Evolutionary conservation across 2,113 vertebrate species (phyloP), one percentile per base, ranked within the genome.

Genomic region (Menidia beryllina): DNA sequence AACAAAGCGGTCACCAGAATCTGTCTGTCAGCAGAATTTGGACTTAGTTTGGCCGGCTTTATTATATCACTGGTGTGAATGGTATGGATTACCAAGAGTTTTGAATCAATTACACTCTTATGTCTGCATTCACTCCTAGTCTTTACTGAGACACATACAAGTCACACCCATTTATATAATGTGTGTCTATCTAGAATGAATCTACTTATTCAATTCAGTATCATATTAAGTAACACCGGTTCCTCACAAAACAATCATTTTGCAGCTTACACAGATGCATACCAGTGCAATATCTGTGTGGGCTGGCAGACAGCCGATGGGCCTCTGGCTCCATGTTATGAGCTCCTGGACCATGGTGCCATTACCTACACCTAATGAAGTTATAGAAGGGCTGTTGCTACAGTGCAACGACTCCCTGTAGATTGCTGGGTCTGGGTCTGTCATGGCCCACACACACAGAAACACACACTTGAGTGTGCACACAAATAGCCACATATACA

Each of bases 281-380:
- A 65, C 77, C 79, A 56, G 63, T 55, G 70, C 49, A 65, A 86
- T 65, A 77, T 86, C 72, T 86, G 86, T 89, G 91, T 90, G 86
- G 86, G 84, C 70, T 68, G 79, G 75, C 64, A 68, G 76, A 79
- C 72, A 39, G 81, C 69, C 34, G 76, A 82, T 49, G 71, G 82
- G 86, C 81, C 87, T 88, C 89, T 89, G 86, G 89, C 81, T 88
- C 78, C 63, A 78, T 57, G 77, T 91, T 91, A 92, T 61, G 86
- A 92, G 91, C 81, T 91, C 81, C 86, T 86, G 88, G 87, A 80
- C 72, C 61, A 73, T 15, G 58, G 78, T 86, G 78, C 87, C 78
- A 86, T 88, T 86, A 90, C 86, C 89, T 89, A 88, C 88, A 90
- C 88, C 88, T 91, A 89, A 88, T 92, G 88, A 92, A 91, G 89